A percentile compares a stretch with the other conserved stretches of the same genome.
These are phyloP conservation scores for Ictalurus furcatus DNA, from an alignment of 2,113 vertebrate genomes.

Conservation along the genomic window DNA sequence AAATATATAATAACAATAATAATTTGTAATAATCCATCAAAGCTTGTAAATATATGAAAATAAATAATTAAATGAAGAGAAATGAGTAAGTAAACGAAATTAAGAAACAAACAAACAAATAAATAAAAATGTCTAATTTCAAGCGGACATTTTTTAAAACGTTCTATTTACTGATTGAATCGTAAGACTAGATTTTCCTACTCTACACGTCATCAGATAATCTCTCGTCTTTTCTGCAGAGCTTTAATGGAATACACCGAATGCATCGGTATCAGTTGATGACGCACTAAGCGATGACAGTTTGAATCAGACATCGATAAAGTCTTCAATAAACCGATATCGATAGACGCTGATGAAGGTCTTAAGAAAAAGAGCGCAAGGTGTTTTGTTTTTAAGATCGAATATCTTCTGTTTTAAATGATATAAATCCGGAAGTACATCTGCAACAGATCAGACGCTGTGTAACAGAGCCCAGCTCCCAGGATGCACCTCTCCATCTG, in stretches of 20 bases:
- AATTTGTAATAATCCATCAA: neutral
- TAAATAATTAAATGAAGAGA: neutral
- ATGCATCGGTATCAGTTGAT: neutral
- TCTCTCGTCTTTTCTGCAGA: neutral
- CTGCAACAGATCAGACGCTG: neutral
- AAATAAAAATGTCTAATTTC: neutral
- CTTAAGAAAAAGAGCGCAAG: neutral
- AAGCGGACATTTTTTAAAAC: neutral
- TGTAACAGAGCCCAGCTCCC: conserved; percentile 41
- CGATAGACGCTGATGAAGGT: neutral
- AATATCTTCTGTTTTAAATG: neutral
- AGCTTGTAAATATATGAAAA: neutral
- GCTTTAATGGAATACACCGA: neutral
- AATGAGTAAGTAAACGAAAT: neutral
- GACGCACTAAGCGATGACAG: neutral
- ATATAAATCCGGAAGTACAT: neutral
- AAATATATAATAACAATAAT: neutral
- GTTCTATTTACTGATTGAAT: neutral
- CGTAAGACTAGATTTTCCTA: neutral
- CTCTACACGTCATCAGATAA: neutral
- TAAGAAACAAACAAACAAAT: neutral
- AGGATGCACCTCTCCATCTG: conserved; percentile 53
- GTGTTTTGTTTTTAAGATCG: neutral
- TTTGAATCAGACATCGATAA: neutral
- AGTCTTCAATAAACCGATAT: neutral